Evolutionary conservation across 2,888 invertebrate genomes (phyloP).

Genomic region (Eulithis prunata): DNA sequence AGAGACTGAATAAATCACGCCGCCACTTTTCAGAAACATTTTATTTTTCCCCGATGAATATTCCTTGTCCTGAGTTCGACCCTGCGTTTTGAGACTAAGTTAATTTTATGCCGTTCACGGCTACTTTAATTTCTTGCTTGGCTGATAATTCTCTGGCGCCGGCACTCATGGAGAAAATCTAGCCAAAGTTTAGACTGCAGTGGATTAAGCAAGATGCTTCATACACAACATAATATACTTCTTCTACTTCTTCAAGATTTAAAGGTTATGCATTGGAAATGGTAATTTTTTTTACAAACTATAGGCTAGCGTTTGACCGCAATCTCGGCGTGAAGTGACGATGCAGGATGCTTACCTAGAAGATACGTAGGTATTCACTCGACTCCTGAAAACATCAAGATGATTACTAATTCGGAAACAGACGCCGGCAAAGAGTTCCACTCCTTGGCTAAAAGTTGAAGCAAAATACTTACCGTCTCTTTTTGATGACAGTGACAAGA

Average conservation of each 20-base stretch:
- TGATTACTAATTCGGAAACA: no score
- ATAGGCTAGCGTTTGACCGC: no score
- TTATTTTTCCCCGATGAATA: conserved; percentile 4
- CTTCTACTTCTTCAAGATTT: background rate
- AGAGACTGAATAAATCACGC: conserved; percentile 15
- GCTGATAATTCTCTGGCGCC: conserved; percentile 77
- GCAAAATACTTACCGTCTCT: no score
- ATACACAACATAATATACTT: conserved; percentile 10
- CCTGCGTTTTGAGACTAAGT: conserved; percentile 61
- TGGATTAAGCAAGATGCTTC: conserved; percentile 45
- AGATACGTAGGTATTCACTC: no score
- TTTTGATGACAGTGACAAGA: no score
- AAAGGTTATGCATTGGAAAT: no score
- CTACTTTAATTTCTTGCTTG: conserved; percentile 78
- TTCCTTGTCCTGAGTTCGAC: conserved; percentile 22
- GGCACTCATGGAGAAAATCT: conserved; percentile 71
- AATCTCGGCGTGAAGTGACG: no score
- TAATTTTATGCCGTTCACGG: conserved; percentile 81
- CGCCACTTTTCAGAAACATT: conserved; percentile 7
- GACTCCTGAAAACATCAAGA: no score
- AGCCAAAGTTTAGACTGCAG: conserved; percentile 60
- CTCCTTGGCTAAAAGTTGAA: no score
- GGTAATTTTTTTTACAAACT: no score
- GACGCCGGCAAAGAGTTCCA: no score
- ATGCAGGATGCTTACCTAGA: no score